Conservation (phyloP, 2,888 invertebrate species). For the Drosophila birchii region DNA sequence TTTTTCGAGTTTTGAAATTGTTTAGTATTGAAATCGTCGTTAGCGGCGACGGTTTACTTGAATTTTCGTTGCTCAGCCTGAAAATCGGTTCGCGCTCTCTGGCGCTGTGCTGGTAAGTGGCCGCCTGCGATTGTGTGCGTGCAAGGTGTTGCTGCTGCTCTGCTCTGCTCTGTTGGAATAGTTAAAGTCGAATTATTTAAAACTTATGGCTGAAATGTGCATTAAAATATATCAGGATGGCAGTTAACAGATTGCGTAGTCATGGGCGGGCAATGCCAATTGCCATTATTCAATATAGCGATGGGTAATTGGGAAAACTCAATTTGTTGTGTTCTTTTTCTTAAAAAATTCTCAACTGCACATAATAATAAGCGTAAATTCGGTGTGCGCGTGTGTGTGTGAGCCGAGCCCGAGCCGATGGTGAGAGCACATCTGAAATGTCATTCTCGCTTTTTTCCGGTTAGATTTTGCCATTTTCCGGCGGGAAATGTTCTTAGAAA, state of each 20-base stretch:
- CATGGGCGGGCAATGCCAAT: conserved; percentile 12
- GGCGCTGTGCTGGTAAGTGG: conserved; percentile 39
- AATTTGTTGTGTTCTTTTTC: conserved; percentile 51
- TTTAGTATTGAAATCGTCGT: conserved; percentile 83
- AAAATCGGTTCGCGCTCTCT: conserved; percentile 12
- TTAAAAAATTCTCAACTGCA: conserved; percentile 77
- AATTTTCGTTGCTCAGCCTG: conserved; percentile 58
- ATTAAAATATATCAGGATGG: conserved; percentile 12
- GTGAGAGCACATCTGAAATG: conserved; percentile 32
- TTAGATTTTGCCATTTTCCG: no score
- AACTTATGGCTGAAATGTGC: conserved; percentile 41
- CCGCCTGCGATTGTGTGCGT: conserved; percentile 46
- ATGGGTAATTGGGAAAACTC: conserved; percentile 31
- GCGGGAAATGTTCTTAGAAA: no score
- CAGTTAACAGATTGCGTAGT: conserved; percentile 11
- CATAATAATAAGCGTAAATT: conserved; percentile 78
- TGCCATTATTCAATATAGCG: conserved; percentile 9
- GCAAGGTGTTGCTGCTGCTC: conserved; percentile 64
- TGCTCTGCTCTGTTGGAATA: conserved; percentile 25
- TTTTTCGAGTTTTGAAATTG: conserved; percentile 77
- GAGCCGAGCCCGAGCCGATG: conserved; percentile 21
- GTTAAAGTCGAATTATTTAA: conserved; percentile 42
- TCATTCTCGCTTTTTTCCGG: no score
- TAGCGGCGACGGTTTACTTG: conserved; percentile 69
- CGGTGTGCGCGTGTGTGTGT: conserved; percentile 22